Evolutionary conservation across 2,797 vertebrate genomes (phyloP).

Genomic region (Hydrophis major): DNA sequence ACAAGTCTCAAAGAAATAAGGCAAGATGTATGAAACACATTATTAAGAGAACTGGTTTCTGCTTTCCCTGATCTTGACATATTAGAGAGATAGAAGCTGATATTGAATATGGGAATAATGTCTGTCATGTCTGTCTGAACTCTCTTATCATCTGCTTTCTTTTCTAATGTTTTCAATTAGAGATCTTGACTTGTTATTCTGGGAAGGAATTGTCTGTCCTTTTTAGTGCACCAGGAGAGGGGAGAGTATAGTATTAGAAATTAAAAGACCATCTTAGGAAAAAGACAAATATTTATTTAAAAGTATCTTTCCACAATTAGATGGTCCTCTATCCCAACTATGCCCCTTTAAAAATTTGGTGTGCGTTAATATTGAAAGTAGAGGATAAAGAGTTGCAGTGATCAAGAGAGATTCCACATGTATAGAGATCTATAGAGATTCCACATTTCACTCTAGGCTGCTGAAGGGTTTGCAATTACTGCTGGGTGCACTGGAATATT

Average conservation of each 20-base stretch:
- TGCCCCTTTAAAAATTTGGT: not conserved
- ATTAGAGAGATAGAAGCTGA: not conserved
- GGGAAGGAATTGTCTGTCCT: not conserved
- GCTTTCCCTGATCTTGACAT: too few relatives aligned
- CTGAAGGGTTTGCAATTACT: not conserved
- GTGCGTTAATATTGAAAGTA: not conserved
- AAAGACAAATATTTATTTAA: not conserved
- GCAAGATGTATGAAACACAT: not conserved
- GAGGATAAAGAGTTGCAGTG: not conserved
- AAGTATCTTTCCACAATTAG: not conserved
- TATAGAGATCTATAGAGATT: not conserved
- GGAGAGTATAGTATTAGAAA: not conserved
- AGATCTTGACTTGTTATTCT: not conserved
- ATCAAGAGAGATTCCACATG: not conserved
- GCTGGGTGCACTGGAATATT: not conserved
- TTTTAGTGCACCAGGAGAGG: not conserved
- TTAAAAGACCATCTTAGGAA: not conserved
- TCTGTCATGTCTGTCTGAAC: not conserved
- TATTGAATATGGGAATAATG: not conserved
- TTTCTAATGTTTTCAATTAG: not conserved
- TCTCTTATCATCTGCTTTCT: not conserved
- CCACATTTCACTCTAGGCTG: not conserved
- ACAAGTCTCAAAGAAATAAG: not conserved
- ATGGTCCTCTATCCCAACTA: not conserved
- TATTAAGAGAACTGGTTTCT: not conserved